Evolutionary conservation across 1,140 invertebrate genomes (phyloP).

Genomic region (Drosophila pandora): DNA sequence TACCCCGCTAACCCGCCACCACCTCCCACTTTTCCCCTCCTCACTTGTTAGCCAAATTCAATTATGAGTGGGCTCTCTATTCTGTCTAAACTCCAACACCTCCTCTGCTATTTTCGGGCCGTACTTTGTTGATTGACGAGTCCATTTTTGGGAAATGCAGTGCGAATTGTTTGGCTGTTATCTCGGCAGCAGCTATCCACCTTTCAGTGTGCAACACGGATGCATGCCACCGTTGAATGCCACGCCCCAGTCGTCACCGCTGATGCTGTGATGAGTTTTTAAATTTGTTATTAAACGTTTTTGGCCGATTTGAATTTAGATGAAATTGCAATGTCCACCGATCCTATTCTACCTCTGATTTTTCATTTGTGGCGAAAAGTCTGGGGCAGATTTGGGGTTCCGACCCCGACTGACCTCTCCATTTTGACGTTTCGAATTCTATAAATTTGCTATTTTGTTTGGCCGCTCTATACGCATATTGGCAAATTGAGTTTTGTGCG

Average conservation of each 20-base stretch:
- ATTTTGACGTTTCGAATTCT: conserved; percentile 66
- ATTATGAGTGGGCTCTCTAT: conserved; percentile 62
- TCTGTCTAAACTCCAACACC: conserved; percentile 21
- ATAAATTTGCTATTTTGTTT: conserved; percentile 79
- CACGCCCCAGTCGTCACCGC: conserved; percentile 13
- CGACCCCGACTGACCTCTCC: conserved; percentile 15
- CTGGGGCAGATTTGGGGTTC: not conserved
- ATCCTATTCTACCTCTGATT: conserved; percentile 32
- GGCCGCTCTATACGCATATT: conserved; percentile 48
- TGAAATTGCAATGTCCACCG: conserved; percentile 42
- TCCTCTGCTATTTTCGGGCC: conserved; percentile 3
- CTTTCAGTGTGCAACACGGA: conserved; percentile 63
- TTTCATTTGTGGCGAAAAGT: conserved; percentile 22
- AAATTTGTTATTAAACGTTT: conserved; percentile 79
- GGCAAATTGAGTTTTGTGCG: conserved; percentile 71
- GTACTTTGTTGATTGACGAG: conserved; percentile 65
- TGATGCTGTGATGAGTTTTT: conserved; percentile 70
- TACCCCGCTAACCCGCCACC: not conserved
- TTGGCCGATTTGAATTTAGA: conserved; percentile 79
- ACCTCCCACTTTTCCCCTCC: not conserved
- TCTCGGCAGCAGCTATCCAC: conserved; percentile 14
- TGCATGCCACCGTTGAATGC: conserved; percentile 8
- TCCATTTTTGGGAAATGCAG: conserved; percentile 53
- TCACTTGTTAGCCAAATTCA: conserved; percentile 55
- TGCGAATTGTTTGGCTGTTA: conserved; percentile 52